Evolutionary conservation across 2,113 vertebrate genomes (phyloP).

Genomic region (Apaloderma vittatum): DNA sequence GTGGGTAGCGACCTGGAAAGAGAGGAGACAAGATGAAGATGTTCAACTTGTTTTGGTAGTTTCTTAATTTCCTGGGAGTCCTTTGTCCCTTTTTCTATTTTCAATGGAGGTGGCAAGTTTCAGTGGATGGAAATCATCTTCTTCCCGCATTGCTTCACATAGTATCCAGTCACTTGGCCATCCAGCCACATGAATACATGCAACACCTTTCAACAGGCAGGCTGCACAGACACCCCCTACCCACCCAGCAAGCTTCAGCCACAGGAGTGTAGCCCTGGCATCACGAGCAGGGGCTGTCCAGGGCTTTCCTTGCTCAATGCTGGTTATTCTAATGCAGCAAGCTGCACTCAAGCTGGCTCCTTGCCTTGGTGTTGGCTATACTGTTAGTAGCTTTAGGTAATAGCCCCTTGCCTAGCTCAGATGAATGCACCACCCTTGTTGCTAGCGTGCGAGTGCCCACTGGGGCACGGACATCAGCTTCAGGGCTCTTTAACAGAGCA

Average conservation of each 20-base stretch:
- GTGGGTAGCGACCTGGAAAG: slow-evolving; percentile 87
- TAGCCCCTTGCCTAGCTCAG: not conserved
- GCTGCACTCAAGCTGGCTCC: not conserved
- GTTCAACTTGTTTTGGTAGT: not conserved
- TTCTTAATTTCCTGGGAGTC: not conserved
- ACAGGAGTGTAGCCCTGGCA: not conserved
- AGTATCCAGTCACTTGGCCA: not conserved
- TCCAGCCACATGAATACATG: not conserved
- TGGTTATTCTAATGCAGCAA: not conserved
- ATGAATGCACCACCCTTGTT: not conserved
- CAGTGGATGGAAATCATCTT: not conserved
- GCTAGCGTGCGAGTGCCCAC: rapidly evolving
- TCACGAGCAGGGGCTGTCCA: not conserved
- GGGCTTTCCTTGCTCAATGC: not conserved
- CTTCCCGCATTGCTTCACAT: not conserved
- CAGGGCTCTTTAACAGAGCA: not conserved
- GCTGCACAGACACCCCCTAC: not conserved
- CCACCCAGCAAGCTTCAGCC: not conserved
- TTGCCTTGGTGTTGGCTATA: not conserved
- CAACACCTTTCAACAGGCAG: not conserved
- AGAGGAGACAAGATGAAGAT: not conserved
- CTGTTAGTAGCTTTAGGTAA: not conserved
- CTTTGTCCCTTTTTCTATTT: not conserved
- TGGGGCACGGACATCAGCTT: not conserved
- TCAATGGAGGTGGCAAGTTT: not conserved